Base-by-base conservation (phyloP, 2,797 vertebrate species). In the Danio aesculapii region DNA sequence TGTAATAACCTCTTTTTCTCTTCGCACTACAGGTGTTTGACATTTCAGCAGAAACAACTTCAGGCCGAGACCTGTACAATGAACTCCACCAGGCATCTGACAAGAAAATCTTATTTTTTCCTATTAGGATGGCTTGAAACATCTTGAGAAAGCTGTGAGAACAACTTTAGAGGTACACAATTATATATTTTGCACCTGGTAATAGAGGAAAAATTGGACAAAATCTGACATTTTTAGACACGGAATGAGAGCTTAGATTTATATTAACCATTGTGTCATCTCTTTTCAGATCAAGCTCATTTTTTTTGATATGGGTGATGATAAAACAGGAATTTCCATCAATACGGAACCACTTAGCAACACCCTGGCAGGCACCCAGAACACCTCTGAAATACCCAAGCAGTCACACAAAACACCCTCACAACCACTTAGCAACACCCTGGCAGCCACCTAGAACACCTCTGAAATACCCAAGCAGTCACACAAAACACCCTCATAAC, bases 21-120 rank as follows among this genome's bases (percentile, higher is more conserved):
- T 47, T 21, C 57, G 52, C 75, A n/a, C 75, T 44, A 53, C 62
- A 57, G 62, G 62, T 77, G 53, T 69, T 59, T 77, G 75, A 68
- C 53, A 77, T 69, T 77, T 68, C 64, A 50, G 53, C 11, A 47
- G 64, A 68, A 68, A 68, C 52, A 68, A 49, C 53, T 68, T 57
- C 44, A 49, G 53, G 30, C 21, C 11, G 52, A 68, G 17, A 68
- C 43, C 16, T 2, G 6, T 49, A 21, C 43, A 77, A 58, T 77
- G 53, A 66, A 43, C 62, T 77, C 6, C 49, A 55, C n/a, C 12
- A 53, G 74, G 49, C 17, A 77, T 46, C 74, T 70, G 76, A 69
- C 41, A 46, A 68, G 53, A 61, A 63, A 63, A 50, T 0, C 21
- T 0, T 76, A 66, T 68, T 41, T 77, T 63, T 76, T 30, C 14